These are phyloP conservation scores for Stictonetta naevosa DNA, from an alignment of 2,113 vertebrate species.

Conservation along the genomic window DNA sequence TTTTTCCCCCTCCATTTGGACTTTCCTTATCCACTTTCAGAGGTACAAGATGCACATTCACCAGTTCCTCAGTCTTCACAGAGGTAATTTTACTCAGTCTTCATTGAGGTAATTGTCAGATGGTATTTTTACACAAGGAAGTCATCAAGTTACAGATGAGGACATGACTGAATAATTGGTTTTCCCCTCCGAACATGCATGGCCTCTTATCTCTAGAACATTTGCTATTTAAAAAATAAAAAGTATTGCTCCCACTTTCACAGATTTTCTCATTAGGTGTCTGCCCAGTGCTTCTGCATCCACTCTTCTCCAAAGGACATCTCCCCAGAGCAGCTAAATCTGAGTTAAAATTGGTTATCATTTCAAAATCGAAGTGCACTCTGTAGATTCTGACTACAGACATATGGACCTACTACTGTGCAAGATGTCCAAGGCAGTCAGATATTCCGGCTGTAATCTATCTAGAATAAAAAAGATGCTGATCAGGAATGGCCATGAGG, in stretches of 20 bases:
- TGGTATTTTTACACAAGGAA: background rate
- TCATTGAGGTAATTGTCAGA: background rate
- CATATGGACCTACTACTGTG: constrained; percentile 29
- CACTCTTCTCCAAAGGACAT: background rate
- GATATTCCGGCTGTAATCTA: constrained; percentile 9
- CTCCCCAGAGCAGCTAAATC: background rate
- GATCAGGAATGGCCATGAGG: background rate
- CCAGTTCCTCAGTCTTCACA: background rate
- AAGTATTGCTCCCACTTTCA: background rate
- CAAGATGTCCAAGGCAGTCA: constrained; percentile 53
- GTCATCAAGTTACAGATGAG: background rate
- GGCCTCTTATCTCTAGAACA: background rate
- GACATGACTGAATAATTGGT: background rate
- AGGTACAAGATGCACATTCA: background rate
- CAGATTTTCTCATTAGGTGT: constrained; percentile 11
- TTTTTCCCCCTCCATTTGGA: background rate
- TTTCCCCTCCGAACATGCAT: background rate
- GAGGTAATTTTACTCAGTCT: background rate
- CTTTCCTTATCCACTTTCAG: background rate
- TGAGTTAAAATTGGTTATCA: background rate
- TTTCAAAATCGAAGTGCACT: constrained; percentile 43
- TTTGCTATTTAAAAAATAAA: background rate
- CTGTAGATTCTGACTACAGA: background rate
- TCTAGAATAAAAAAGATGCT: background rate
- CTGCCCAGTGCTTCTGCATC: background rate